Evolutionary conservation across 2,113 vertebrate genomes (phyloP), one percentile per base, ranked within the genome.

Genomic region (Heterocephalus glaber): DNA sequence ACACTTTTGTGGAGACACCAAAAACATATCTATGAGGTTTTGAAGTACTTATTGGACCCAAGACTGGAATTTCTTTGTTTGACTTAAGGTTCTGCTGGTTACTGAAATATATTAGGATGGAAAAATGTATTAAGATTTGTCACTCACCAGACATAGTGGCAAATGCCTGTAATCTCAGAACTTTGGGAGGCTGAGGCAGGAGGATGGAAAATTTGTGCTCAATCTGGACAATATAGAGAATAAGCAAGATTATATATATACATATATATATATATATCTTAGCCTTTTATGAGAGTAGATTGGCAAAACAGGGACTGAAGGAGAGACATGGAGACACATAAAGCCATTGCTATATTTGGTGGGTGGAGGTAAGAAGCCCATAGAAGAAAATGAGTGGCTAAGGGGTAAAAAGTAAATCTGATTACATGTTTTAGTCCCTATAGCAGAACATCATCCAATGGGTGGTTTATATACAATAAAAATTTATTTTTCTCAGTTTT

Each of bases 361-460:
- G 7, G 22, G 6, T 30, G 2, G 6, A 11, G 20, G 3, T 30
- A 88, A 12, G 14, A 9, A 0, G 2, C 14, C 12, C 38, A n/a
- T 47, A 47, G 68, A 26, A 9, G 47, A 10, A 84, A 68, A n/a
- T 17, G 54, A 1, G 4, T 86, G 17, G 38, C 0, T 47, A 35
- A 92, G 44, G 26, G 4, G 1, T 24, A 77, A 3, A 61, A 52
- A 20, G 28, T 16, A 58, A 60, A 88, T 20, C 49, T 22, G 49
- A 30, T n/a, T 87, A 79, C 9, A 16, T 6, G 66, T 84, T 86
- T 89, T 49, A 90, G 9, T 56, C 30, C 7, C 47, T 28, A 7
- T 13, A 61, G n/a, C 22, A 49, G 24, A 92, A 66, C n/a, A 49
- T 4, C 20, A 79, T 38, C 30, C 26, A 56, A 2, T n/a, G 2